Percentiles rank a stretch among this genome's conserved stretches.
phyloP scores from a whole-genome alignment of 2,888 invertebrate species.

The Leptogaster cylindrica region DNA sequence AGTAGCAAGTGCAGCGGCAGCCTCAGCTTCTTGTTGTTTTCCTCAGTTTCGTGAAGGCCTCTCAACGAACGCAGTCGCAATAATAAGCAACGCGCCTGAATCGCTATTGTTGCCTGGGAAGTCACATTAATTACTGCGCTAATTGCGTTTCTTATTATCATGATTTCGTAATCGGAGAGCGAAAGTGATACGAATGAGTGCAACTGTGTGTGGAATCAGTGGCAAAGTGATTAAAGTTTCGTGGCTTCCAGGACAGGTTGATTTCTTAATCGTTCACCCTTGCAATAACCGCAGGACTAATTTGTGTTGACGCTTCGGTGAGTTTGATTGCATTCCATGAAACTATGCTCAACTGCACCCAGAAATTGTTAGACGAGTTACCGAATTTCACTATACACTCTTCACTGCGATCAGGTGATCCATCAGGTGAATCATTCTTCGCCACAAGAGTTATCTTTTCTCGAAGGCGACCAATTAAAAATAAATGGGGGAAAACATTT shows the following conservation, averaged over 20 bases:
- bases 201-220: background rate
- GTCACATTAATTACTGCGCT: background rate
- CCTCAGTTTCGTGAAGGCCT: conserved; percentile 16
- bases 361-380: too few relatives aligned
- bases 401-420: too few relatives aligned
- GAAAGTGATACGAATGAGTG: conserved; percentile 17
- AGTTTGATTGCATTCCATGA: conserved; percentile 16
- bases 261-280: conserved; percentile 32
- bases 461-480: too few relatives aligned
- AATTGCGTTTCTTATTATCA: background rate
- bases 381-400: too few relatives aligned
- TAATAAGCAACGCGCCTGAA: conserved; percentile 6
- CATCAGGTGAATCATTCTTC: too few relatives aligned
- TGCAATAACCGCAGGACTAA: conserved; percentile 21
- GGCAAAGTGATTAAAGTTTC: too few relatives aligned
- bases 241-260: too few relatives aligned
- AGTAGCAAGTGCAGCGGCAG: conserved; percentile 21
- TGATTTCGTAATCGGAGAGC: conserved; percentile 9
- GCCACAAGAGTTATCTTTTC: too few relatives aligned
- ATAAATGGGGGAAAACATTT: too few relatives aligned
- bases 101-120: conserved; percentile 14
- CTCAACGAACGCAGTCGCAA: conserved; percentile 12
- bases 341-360: conserved; percentile 3
- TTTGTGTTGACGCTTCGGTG: conserved; percentile 23
- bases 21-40: background rate